A percentile compares a stretch with the other conserved stretches of the same genome.
These are phyloP conservation scores for Otus sunia DNA, from an alignment of 2,113 vertebrate genomes.

Conservation along the genomic window DNA sequence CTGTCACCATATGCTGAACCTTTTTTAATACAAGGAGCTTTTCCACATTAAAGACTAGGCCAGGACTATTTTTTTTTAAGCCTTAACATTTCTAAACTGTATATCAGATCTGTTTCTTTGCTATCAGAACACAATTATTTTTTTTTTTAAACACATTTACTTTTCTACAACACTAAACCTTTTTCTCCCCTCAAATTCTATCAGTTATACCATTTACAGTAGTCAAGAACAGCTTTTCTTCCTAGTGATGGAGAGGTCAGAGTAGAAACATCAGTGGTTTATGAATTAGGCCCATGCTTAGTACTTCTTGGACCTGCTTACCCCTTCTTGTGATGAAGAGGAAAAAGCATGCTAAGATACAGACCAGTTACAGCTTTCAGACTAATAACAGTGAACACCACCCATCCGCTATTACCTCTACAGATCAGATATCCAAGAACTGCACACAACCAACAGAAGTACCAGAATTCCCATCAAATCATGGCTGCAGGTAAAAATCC, in stretches of 20 bases:
- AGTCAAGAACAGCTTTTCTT: neutral
- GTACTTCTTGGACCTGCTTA: neutral
- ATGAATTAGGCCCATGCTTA: neutral
- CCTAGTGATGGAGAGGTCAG: neutral
- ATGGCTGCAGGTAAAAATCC: neutral
- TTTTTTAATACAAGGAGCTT: neutral
- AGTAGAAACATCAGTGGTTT: neutral
- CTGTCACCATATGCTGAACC: neutral
- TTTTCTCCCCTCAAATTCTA: neutral
- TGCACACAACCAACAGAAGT: neutral
- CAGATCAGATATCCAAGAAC: neutral
- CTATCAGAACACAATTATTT: neutral
- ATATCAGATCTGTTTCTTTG: neutral
- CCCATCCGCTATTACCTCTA: neutral
- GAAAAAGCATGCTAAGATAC: neutral
- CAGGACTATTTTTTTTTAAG: neutral
- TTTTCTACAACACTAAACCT: neutral
- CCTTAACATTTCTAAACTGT: neutral
- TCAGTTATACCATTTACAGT: neutral
- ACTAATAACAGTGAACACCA: neutral
- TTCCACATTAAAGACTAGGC: neutral
- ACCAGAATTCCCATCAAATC: neutral
- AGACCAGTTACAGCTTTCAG: neutral
- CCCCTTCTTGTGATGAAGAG: neutral
- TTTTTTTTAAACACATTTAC: neutral